phyloP scores from a whole-genome alignment of 1,140 invertebrate genomes.

The Calliphora vicina region DNA sequence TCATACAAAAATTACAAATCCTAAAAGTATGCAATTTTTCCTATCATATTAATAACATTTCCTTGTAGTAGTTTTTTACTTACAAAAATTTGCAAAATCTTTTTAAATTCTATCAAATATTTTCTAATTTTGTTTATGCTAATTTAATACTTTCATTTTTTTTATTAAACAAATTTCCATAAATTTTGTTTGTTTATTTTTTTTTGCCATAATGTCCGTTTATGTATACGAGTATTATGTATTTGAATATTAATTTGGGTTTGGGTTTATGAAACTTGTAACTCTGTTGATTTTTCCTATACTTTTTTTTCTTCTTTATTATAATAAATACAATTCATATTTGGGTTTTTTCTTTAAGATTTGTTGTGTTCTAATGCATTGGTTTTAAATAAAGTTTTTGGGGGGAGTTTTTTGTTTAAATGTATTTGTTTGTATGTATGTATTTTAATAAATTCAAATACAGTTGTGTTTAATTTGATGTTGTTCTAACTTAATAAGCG shows the following conservation, averaged over 20 bases:
- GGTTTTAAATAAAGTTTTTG: not conserved
- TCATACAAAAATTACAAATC: no score
- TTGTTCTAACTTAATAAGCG: constrained; percentile 43
- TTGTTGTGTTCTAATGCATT: not conserved
- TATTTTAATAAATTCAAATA: constrained; percentile 42
- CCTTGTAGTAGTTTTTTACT: no score
- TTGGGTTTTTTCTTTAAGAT: not conserved
- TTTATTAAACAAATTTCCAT: not conserved
- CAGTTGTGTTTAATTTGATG: constrained; percentile 11
- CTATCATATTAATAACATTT: no score
- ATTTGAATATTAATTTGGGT: not conserved
- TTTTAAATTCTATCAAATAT: no score
- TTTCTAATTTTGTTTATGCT: not conserved
- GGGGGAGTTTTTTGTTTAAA: no score
- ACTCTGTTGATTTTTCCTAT: not conserved
- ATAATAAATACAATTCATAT: constrained; percentile 21
- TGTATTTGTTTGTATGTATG: not conserved
- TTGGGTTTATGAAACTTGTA: not conserved
- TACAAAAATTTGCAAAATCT: no score
- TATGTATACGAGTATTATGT: not conserved
- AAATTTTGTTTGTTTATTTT: not conserved
- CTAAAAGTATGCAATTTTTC: no score
- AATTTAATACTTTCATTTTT: not conserved
- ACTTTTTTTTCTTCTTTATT: not conserved
- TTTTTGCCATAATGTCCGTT: not conserved